Evolutionary conservation across 2,888 invertebrate species (phyloP).

Genomic region (Siphlonurus alternatus): DNA sequence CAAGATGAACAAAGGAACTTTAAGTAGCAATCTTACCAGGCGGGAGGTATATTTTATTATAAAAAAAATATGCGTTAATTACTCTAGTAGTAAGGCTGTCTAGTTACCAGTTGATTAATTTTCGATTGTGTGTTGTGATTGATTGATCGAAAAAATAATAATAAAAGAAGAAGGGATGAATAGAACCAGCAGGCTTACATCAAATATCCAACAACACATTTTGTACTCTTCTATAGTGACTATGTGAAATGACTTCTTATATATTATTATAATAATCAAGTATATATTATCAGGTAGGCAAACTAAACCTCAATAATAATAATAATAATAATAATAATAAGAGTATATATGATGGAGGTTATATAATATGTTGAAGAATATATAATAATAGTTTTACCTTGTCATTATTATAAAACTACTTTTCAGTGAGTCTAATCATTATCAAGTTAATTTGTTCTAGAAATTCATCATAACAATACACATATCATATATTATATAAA

Average conservation of each 20-base stretch:
- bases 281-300: no score
- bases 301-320: no score
- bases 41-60: no score
- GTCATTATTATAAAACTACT: neutral
- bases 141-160: neutral
- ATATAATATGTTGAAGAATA: neutral
- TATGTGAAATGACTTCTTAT: neutral
- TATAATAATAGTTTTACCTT: neutral
- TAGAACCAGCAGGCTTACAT: neutral
- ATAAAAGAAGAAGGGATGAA: neutral
- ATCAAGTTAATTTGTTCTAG: neutral
- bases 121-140: neutral
- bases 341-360: neutral
- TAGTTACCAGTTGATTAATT: slow-evolving; percentile 1
- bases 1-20: no score
- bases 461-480: neutral
- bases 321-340: neutral
- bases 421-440: neutral
- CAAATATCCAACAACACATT: neutral
- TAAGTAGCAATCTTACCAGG: no score
- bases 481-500: no score
- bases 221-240: neutral
- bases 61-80: no score
- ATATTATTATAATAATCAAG: neutral
- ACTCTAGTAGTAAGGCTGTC: no score